Base-by-base conservation (phyloP, 2,797 vertebrate species). In the Pseudomugil gertrudae region DNA sequence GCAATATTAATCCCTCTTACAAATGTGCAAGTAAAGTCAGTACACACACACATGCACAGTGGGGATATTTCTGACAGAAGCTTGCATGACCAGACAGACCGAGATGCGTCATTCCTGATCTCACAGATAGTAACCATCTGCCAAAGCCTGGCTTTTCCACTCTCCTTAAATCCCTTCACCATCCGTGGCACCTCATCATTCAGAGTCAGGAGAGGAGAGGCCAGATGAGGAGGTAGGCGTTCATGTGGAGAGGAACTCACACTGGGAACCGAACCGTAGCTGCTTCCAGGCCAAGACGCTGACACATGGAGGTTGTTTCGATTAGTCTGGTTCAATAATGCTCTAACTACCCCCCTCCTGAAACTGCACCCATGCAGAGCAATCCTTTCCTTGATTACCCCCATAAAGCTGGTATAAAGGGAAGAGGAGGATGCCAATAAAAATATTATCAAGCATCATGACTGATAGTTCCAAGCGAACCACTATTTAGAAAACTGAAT, bases 321-420 rank as follows among this genome's bases (percentile, higher is more conserved):
- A 68, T n/a, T 72, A 43, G 66, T 54, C 67, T 68, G 52, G 55
- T 50, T 63, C 72, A 69, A 63, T 74, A 69, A 78, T 66, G 59
- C 81, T 64, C 54, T 50, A 60, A 68, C 63, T 54, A 67, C 63
- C 55, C 21, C 69, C 29, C 26, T 35, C 38, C 59, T 23, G 32
- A 32, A 32, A 71, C 78, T 5, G 40, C 59, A 63, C 47, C 58
- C 50, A 15, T 30, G 56, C 75, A 30, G 45, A 67, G 61, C 74
- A 68, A 59, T 56, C 56, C 58, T 71, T 45, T 11, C 58, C 51
- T 21, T 81, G 47, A 87, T 83, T 84, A n/a, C 40, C 40, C 4
- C 74, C 55, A 43, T 72, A 84, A 83, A 87, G 54, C 84, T 56
- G 75, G 76, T 61, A 69, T 66, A 77, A 64, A 69, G 74, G 81